Percentiles rank a stretch among this genome's conserved stretches.
Evolutionary conservation across 2,113 vertebrate genomes (phyloP).

Genomic region (Thomomys bottae): DNA sequence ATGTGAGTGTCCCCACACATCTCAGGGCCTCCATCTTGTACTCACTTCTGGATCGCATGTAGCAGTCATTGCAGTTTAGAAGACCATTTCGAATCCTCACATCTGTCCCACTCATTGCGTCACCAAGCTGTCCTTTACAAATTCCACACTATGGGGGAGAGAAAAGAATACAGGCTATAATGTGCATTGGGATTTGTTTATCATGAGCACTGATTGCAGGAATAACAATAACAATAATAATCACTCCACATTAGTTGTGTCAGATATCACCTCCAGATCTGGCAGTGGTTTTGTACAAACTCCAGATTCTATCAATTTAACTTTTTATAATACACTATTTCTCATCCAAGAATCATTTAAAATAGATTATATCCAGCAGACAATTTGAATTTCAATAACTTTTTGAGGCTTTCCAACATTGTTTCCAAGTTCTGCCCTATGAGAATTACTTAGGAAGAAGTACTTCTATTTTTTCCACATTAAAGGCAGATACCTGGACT

Average conservation of each 20-base stretch:
- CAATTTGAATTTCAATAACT: neutral
- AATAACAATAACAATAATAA: accelerated
- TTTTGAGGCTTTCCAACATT: neutral
- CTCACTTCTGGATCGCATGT: constrained; percentile 96
- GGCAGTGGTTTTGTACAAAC: neutral
- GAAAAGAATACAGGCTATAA: constrained; percentile 11
- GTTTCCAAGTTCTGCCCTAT: neutral
- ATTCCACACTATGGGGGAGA: constrained; percentile 91
- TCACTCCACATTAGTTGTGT: neutral
- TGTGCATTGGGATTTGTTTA: neutral
- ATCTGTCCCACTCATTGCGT: constrained; percentile 94
- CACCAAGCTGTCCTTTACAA: constrained; percentile 96
- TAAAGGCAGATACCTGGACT: neutral
- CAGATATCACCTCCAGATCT: neutral
- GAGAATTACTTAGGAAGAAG: neutral
- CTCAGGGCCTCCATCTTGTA: neutral
- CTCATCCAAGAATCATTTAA: neutral
- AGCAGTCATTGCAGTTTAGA: constrained; percentile 97
- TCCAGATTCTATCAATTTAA: neutral
- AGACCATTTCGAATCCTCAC: constrained; percentile 97
- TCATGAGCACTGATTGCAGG: neutral
- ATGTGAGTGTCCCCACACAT: accelerated
- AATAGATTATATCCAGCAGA: neutral
- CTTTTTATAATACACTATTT: neutral
- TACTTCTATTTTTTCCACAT: neutral